phyloP scores from a whole-genome alignment of 2,113 vertebrate species.

The Barbus barbus region DNA sequence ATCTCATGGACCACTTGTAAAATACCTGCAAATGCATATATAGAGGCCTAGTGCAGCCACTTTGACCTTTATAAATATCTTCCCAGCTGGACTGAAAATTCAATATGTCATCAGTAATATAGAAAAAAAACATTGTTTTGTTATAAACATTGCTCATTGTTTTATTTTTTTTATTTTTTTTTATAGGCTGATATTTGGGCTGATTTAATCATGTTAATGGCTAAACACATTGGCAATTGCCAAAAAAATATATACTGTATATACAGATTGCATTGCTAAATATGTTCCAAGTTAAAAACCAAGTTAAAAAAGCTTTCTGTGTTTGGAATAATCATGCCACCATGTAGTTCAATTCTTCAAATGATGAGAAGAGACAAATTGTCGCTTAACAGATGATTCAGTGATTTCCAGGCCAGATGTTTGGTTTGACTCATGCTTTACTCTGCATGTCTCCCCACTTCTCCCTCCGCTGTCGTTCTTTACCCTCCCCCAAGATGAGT shows the following conservation, averaged over 20 bases:
- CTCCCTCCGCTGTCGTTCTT: neutral
- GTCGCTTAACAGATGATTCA: constrained; percentile 45
- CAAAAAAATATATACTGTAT: too few species aligned
- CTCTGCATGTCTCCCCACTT: neutral
- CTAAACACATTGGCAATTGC: neutral
- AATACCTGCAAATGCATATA: neutral
- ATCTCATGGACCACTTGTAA: neutral
- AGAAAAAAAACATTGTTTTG: too few species aligned
- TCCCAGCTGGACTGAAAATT: neutral
- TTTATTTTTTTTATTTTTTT: too few species aligned
- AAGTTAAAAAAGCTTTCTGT: neutral
- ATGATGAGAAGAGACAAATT: constrained; percentile 31
- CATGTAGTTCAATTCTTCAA: neutral
- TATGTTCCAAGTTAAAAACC: too few species aligned
- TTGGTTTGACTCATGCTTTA: constrained; percentile 44
- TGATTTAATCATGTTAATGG: neutral
- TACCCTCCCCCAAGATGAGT: constrained; percentile 16
- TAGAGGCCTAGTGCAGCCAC: neutral
- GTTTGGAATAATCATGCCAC: neutral
- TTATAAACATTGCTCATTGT: neutral
- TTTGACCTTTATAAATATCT: neutral
- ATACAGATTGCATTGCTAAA: neutral
- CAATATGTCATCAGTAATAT: neutral
- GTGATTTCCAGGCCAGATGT: constrained; percentile 45
- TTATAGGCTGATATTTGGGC: too few species aligned